Percentiles rank a stretch among this genome's conserved stretches.
Conservation (phyloP, 2,797 vertebrate species). For the Rhinophrynus dorsalis region DNA sequence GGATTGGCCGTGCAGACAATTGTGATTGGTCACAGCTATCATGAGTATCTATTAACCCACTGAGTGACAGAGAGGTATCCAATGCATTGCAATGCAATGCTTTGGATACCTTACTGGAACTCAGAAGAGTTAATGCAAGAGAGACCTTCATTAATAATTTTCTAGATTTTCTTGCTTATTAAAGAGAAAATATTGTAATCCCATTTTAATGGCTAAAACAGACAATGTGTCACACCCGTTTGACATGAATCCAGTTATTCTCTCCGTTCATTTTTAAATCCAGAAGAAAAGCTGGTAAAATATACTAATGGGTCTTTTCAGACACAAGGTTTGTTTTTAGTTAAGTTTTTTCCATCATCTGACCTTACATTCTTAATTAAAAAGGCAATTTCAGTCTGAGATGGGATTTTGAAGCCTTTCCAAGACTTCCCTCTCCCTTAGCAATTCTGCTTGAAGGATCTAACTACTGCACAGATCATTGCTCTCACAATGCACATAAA, state of each 20-base stretch:
- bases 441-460: conserved; percentile 25
- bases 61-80: too few relatives aligned
- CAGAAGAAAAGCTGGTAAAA: conserved; percentile 3
- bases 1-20: conserved; percentile 1
- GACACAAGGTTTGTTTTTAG: conserved; percentile 18
- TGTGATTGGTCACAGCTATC: conserved; percentile 19
- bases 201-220: conserved; percentile 19
- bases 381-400: conserved; percentile 30
- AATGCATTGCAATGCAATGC: too few relatives aligned
- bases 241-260: conserved; percentile 18
- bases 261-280: conserved; percentile 24
- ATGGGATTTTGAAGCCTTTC: conserved; percentile 17
- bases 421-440: conserved; percentile 18
- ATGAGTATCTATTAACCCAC: conserved; percentile 20
- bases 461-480: conserved; percentile 30
- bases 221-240: conserved; percentile 12
- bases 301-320: conserved; percentile 18
- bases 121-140: too few relatives aligned
- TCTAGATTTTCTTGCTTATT: conserved; percentile 14
- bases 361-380: conserved; percentile 35
- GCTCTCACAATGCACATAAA: conserved; percentile 37
- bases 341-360: conserved; percentile 26
- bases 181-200: conserved; percentile 9
- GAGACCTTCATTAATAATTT: conserved; percentile 2
- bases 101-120: too few relatives aligned